These are phyloP conservation scores for Cyclophora punctaria DNA, from an alignment of 2,888 invertebrate genomes.

Conservation along the genomic window DNA sequence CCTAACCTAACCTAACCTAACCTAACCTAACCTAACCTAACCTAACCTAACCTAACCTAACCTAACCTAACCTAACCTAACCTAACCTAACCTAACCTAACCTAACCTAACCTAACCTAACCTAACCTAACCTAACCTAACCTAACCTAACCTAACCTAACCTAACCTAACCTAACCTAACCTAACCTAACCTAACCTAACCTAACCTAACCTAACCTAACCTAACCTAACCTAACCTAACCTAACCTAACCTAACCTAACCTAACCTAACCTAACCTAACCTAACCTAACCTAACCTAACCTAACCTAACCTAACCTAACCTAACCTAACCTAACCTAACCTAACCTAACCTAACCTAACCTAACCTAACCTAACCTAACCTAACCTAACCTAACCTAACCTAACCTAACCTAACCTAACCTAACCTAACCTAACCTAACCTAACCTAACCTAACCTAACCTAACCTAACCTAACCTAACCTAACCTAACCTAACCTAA, in stretches of 20 bases:
- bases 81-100: slow-evolving; percentile 18
- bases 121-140: slow-evolving; percentile 14
- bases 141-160: slow-evolving; percentile 8
- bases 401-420: neutral
- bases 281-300: neutral
- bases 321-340: slow-evolving; percentile 3
- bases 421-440: slow-evolving; percentile 4
- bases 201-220: slow-evolving; percentile 10
- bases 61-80: slow-evolving; percentile 18
- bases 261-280: slow-evolving; percentile 2
- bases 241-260: slow-evolving; percentile 14
- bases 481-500: slow-evolving; percentile 4
- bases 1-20: slow-evolving; percentile 12
- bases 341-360: slow-evolving; percentile 4
- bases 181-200: slow-evolving; percentile 11
- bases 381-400: slow-evolving; percentile 1
- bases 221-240: slow-evolving; percentile 13
- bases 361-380: slow-evolving; percentile 2
- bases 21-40: slow-evolving; percentile 10
- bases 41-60: slow-evolving; percentile 19
- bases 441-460: slow-evolving; percentile 3
- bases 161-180: slow-evolving; percentile 8
- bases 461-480: slow-evolving; percentile 3
- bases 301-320: neutral
- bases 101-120: slow-evolving; percentile 19